A percentile compares a stretch with the other conserved stretches of the same genome.
phyloP scores from a whole-genome alignment of 2,888 invertebrate species.

The Rhagophthalmus giganteus region DNA sequence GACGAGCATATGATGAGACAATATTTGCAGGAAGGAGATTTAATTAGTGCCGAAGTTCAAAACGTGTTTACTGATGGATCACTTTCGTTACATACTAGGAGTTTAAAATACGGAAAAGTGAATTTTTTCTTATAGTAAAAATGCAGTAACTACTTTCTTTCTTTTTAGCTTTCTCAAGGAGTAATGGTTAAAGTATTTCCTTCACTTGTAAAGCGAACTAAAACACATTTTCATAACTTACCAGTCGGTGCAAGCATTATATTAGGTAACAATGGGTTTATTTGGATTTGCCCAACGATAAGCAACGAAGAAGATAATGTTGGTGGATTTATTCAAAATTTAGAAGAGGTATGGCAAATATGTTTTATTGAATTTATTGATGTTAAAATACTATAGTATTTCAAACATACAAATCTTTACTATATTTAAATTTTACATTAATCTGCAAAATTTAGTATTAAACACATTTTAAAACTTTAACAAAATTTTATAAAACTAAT shows the following conservation, averaged over 20 bases:
- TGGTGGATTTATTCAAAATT: constrained; percentile 77
- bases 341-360: constrained; percentile 59
- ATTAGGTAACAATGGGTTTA: constrained; percentile 93
- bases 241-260: constrained; percentile 91
- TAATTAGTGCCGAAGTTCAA: constrained; percentile 97
- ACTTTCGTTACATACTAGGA: constrained; percentile 91
- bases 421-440: too few relatives aligned
- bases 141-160: constrained; percentile 11
- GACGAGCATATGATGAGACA: constrained; percentile 98
- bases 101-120: constrained; percentile 95
- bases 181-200: constrained; percentile 88
- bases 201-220: constrained; percentile 86
- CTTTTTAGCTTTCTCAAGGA: constrained; percentile 78
- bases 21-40: constrained; percentile 91
- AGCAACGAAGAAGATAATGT: constrained; percentile 66
- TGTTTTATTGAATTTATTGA: not conserved
- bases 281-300: constrained; percentile 84
- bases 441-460: too few relatives aligned
- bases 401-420: not conserved
- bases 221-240: constrained; percentile 94
- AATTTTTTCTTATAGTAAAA: constrained; percentile 11
- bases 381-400: not conserved
- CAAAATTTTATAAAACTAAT: too few relatives aligned
- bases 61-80: constrained; percentile 89
- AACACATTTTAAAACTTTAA: too few relatives aligned